Evolutionary conservation across 2,888 invertebrate genomes (phyloP), one percentile per base, ranked within the genome.

Genomic region (Hipparchia sbordonii): DNA sequence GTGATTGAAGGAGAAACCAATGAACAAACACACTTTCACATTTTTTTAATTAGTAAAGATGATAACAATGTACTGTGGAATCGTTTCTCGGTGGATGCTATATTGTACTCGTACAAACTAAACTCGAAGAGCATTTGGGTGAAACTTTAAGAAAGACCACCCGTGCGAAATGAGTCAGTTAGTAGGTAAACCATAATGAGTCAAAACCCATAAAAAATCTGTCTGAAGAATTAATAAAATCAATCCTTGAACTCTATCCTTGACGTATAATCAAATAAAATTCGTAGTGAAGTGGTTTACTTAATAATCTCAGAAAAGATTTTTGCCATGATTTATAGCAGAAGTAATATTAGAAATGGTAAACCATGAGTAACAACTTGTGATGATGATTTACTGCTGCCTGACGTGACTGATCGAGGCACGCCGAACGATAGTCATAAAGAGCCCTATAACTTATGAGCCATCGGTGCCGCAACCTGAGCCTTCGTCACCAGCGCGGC

Each of bases 361-460:
- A 74, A 56, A 67, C 61, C 39, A 23, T 59, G 57, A 63, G 65
- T 71, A 70, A 76, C 76, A 67, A 70, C 71, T 76, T 57, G 73
- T 68, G 72, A 73, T 73, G 76, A 77, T 79, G 77, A 79, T 79
- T 79, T 79, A 79, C 74, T 46, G 68, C 73, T 65, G 68, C 66
- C 69, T 74, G 71, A 69, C 69, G 76, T 75, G 67, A 72, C 77
- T 75, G 72, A 75, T 78, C 73, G 77, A 74, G 72, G 72, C 77
- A 72, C 72, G 76, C 77, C 63, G 74, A 76, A 74, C 70, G 75
- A 70, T 72, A 73, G 76, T 75, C 78, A 76, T 79, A 80, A 79
- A 80, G 76, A 71, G 73, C 70, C 76, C 70, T 76, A 78, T 80
- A 80, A 79, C 76, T 72, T 76, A 77, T 79, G 79, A 80, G 77